These are phyloP conservation scores for Chironex yamaguchii DNA, from an alignment of 30 jellyfish, hydroid and myxozoan genomes.

Conservation along the genomic window DNA sequence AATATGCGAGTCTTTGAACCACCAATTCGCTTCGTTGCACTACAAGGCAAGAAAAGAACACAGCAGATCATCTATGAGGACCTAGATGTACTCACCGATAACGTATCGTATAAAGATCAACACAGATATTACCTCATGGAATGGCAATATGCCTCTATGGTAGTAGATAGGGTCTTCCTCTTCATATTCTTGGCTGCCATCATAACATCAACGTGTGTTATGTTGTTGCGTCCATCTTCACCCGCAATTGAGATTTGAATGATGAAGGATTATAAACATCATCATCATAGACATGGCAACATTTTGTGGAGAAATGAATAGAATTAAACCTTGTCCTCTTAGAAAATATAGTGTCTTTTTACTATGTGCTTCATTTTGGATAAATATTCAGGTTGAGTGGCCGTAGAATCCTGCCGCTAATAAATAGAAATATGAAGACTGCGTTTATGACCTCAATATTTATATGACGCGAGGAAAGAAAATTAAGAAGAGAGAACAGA, in stretches of 20 bases:
- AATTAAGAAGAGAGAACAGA: no score
- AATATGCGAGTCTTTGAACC: not conserved
- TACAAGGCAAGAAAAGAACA: conserved; percentile 29
- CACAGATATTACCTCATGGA: conserved; percentile 32
- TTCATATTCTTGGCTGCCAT: conserved; percentile 52
- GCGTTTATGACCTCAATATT: no score
- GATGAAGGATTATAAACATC: no score
- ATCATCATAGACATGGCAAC: no score
- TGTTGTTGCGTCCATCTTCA: not conserved
- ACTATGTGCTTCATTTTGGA: no score
- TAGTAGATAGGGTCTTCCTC: conserved; percentile 72
- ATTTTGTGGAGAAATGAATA: no score
- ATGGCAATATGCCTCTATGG: conserved; percentile 79
- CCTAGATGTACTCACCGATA: conserved; percentile 42
- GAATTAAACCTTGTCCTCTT: no score
- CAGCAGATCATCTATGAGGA: conserved; percentile 34
- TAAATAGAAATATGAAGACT: no score
- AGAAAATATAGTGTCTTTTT: no score
- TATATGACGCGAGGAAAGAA: no score
- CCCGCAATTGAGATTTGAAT: not conserved
- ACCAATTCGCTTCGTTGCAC: conserved; percentile 3
- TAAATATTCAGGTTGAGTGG: no score
- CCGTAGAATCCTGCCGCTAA: no score
- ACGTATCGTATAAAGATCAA: conserved; percentile 23
- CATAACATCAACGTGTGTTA: conserved; percentile 26